Evolutionary conservation across 2,113 vertebrate species (phyloP).

Genomic region (Capricornis sumatraensis): DNA sequence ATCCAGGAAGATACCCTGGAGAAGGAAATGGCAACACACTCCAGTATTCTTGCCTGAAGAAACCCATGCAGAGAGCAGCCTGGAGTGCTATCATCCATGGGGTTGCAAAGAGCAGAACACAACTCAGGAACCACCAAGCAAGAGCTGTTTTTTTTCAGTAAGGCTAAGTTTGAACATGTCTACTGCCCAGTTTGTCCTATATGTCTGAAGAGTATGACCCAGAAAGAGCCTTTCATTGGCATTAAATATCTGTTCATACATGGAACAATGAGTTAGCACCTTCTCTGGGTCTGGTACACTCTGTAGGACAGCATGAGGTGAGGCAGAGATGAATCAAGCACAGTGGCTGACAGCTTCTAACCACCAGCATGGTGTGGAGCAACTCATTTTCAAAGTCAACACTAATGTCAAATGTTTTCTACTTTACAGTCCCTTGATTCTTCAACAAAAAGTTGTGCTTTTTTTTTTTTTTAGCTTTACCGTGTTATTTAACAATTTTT

Average conservation of each 20-base stretch:
- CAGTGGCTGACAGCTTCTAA: neutral
- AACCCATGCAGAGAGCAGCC: neutral
- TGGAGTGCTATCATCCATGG: neutral
- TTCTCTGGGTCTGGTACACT: neutral
- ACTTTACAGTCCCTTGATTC: neutral
- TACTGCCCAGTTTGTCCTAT: neutral
- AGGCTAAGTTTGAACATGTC: neutral
- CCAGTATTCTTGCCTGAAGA: neutral
- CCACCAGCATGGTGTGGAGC: neutral
- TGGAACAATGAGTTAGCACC: neutral
- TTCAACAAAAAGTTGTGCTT: neutral
- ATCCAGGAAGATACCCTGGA: neutral
- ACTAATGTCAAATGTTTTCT: neutral
- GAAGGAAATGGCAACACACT: neutral
- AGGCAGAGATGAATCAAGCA: neutral
- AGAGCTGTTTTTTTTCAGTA: neutral
- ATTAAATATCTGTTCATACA: neutral
- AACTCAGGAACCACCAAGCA: neutral
- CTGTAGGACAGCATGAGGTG: neutral
- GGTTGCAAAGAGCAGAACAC: neutral
- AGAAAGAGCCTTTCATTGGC: neutral
- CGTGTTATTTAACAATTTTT: neutral
- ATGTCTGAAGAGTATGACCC: neutral
- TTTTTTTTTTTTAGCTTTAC: neutral
- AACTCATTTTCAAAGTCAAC: neutral